Evolutionary conservation across 2,113 vertebrate genomes (phyloP).

Genomic region (Passer domesticus): DNA sequence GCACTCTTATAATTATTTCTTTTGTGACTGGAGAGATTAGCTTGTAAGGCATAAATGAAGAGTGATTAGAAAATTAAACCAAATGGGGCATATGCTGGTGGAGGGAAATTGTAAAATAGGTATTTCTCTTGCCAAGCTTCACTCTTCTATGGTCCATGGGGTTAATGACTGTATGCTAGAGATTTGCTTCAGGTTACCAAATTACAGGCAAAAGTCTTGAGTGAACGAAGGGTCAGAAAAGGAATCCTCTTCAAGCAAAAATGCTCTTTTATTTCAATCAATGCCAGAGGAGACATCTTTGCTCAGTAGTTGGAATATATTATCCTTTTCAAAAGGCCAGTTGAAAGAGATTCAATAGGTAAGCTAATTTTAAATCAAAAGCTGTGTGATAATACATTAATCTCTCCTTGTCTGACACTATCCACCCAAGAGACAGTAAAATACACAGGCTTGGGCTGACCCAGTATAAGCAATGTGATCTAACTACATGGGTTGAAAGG

Average conservation of each 20-base stretch:
- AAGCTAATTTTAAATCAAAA: conserved; percentile 48
- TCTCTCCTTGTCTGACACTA: not conserved
- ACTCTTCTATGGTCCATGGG: not conserved
- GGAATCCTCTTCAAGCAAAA: conserved; percentile 18
- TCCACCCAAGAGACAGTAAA: not conserved
- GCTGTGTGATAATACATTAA: conserved; percentile 36
- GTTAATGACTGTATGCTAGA: conserved; percentile 6
- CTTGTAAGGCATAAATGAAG: not conserved
- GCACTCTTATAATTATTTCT: not conserved
- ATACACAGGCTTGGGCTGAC: not conserved
- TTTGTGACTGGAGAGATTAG: not conserved
- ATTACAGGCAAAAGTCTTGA: not conserved
- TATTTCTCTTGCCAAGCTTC: not conserved
- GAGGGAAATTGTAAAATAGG: not conserved
- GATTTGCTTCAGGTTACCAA: not conserved
- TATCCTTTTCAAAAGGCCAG: conserved; percentile 55
- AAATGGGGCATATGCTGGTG: not conserved
- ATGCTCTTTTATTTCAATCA: conserved; percentile 46
- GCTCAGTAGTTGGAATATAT: conserved; percentile 12
- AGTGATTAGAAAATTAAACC: not conserved
- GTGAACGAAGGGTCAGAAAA: conserved; percentile 11
- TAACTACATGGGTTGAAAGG: not conserved
- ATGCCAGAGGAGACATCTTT: conserved; percentile 20
- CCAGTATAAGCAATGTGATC: not conserved
- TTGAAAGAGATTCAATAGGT: conserved; percentile 9